Base-by-base conservation (phyloP, 2,888 invertebrate species). In the Margaritifera margaritifera region DNA sequence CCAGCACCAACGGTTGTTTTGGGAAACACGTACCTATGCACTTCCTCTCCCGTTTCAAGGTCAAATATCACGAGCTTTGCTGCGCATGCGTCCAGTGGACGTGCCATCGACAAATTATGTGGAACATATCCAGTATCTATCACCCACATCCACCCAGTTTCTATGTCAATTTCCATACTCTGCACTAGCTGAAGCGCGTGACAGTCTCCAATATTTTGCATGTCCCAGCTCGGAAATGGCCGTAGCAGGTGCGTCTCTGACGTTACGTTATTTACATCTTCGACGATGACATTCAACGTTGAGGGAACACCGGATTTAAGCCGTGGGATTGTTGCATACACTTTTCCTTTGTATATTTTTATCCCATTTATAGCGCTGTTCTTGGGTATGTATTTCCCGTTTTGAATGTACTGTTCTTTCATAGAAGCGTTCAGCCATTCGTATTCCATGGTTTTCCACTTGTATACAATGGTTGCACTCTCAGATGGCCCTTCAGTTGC, bases 111-210 rank as follows among this genome's bases (percentile, higher is more conserved):
- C 31, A 8, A 31, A 31, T 31, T 8, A 8, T 31, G 31, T 42
- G 55, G 8, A 6, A n/a, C 31, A 58, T 59, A 64, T 66, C 80
- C 79, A 18, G 79, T 79, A 60, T 83, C 83, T 4, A 81, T 59
- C 25, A 82, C 80, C 81, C 81, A 83, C 80, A 83, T 80, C 54
- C 68, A 75, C 1, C 80, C 80, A 0, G 80, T 80, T 50, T 78
- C 72, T 6, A 78, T 76, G 59, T 81, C 83, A 6, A 83, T 80
- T 61, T 82, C 81, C 77, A 82, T 80, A 59, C 78, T 75, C 64
- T 80, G 80, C 6, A 79, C 78, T n/a, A 73, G 62, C 65, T 82
- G 80, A 5, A 83, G 68, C 15, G 75, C 74, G 15, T 69, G 62
- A 65, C 83, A 83, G 57, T 78, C 68, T 6, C 74, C 75, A 4